Evolutionary conservation across 2,113 vertebrate species (phyloP).

Genomic region (Gobio gobio): DNA sequence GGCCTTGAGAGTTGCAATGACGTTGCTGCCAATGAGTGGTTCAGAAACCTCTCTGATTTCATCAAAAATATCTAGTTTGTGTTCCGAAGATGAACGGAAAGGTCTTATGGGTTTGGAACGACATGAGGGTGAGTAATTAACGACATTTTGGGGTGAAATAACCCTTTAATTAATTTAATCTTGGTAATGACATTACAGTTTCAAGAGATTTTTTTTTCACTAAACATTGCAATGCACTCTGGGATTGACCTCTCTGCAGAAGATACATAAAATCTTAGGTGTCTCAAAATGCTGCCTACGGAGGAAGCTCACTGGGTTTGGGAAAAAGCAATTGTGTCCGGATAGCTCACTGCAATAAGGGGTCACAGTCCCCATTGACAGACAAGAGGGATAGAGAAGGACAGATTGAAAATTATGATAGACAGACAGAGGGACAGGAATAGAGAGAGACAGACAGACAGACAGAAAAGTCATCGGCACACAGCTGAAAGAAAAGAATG

Average conservation of each 20-base stretch:
- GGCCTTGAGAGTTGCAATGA: too few relatives aligned
- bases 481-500: constrained; percentile 64
- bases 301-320: neutral
- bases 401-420: neutral
- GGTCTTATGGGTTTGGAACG: too few relatives aligned
- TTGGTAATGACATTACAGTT: neutral
- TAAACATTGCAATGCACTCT: neutral
- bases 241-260: neutral
- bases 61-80: too few relatives aligned
- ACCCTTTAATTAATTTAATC: neutral
- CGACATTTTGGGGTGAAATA: too few relatives aligned
- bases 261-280: neutral
- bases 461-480: neutral
- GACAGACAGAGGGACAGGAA: neutral
- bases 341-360: neutral
- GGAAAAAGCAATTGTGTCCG: neutral
- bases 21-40: too few relatives aligned
- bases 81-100: too few relatives aligned
- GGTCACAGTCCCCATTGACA: constrained; percentile 3
- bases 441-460: constrained; percentile 25
- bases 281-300: neutral
- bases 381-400: neutral
- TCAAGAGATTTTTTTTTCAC: neutral
- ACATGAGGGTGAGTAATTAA: too few relatives aligned
- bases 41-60: too few relatives aligned